These are phyloP conservation scores for Argopecten irradians DNA, from an alignment of 1,140 invertebrate genomes.

Conservation along the genomic window DNA sequence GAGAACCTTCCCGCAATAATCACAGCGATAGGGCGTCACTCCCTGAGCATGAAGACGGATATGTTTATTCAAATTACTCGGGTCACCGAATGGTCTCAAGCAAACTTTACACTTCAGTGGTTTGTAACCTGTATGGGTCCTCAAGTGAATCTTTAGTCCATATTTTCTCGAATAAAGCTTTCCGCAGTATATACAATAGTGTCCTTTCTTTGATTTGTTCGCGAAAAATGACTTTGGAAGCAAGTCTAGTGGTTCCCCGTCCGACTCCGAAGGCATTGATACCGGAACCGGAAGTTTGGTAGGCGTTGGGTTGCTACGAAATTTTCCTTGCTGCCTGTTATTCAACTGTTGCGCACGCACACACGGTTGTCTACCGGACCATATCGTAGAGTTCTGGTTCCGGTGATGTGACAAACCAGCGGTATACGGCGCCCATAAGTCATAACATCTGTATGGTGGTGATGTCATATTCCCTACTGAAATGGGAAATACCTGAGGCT, in stretches of 20 bases:
- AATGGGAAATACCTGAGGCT: neutral
- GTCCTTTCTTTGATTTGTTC: constrained; percentile 68
- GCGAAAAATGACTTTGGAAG: constrained; percentile 68
- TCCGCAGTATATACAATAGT: constrained; percentile 83
- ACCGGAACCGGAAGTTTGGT: constrained; percentile 53
- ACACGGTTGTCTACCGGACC: neutral
- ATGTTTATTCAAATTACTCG: constrained; percentile 77
- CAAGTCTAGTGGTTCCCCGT: constrained; percentile 68
- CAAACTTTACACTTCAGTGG: constrained; percentile 75
- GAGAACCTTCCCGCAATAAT: constrained; percentile 76
- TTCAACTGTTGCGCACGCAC: neutral
- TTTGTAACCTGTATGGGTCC: constrained; percentile 85
- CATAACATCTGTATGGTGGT: neutral
- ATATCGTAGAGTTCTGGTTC: neutral
- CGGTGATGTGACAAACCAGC: neutral
- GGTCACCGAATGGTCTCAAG: constrained; percentile 73
- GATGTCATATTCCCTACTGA: neutral
- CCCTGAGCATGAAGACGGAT: constrained; percentile 77
- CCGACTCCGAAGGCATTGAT: constrained; percentile 58
- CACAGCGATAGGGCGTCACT: constrained; percentile 77
- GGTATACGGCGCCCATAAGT: neutral
- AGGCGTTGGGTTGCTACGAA: neutral
- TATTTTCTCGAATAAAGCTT: constrained; percentile 95
- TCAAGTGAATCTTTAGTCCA: constrained; percentile 96
- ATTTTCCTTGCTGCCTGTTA: neutral